Evolutionary conservation across 1,140 invertebrate genomes (phyloP).

Genomic region (Lasioglossum baleicum): DNA sequence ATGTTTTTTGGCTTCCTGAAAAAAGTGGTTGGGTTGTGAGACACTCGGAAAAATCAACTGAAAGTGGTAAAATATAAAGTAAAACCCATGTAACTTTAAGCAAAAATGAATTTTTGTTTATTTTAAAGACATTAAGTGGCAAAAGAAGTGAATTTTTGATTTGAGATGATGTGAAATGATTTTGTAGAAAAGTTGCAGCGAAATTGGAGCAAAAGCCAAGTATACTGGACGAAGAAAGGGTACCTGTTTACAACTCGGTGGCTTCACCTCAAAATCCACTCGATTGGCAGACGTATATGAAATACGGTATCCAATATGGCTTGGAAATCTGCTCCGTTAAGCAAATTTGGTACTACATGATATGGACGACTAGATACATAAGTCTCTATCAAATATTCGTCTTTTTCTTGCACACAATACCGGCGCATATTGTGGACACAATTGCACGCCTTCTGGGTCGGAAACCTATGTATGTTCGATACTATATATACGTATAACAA

Average conservation of each 20-base stretch:
- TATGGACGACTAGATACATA: conserved; percentile 76
- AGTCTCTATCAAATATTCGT: conserved; percentile 78
- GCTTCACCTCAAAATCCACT: conserved; percentile 80
- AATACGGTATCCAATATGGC: too few relatives aligned
- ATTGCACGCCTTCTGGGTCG: conserved; percentile 65
- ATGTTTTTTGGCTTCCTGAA: too few relatives aligned
- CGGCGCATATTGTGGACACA: conserved; percentile 73
- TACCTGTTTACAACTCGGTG: conserved; percentile 82
- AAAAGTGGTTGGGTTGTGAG: too few relatives aligned
- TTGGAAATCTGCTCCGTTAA: conserved; percentile 46
- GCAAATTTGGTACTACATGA: conserved; percentile 79
- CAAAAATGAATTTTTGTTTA: too few relatives aligned
- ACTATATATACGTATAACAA: background rate
- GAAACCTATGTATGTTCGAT: conserved; percentile 72
- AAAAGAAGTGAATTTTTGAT: too few relatives aligned
- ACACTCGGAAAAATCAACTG: too few relatives aligned
- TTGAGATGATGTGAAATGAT: background rate
- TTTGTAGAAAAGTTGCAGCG: conserved; percentile 22
- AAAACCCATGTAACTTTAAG: too few relatives aligned
- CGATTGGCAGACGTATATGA: too few relatives aligned
- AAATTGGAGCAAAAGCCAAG: background rate
- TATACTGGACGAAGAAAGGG: conserved; percentile 4
- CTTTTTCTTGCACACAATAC: conserved; percentile 76
- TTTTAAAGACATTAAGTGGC: too few relatives aligned
- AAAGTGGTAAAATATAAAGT: too few relatives aligned